These are phyloP conservation scores for Amiota communis DNA, from an alignment of 2,888 invertebrate species.

Conservation along the genomic window DNA sequence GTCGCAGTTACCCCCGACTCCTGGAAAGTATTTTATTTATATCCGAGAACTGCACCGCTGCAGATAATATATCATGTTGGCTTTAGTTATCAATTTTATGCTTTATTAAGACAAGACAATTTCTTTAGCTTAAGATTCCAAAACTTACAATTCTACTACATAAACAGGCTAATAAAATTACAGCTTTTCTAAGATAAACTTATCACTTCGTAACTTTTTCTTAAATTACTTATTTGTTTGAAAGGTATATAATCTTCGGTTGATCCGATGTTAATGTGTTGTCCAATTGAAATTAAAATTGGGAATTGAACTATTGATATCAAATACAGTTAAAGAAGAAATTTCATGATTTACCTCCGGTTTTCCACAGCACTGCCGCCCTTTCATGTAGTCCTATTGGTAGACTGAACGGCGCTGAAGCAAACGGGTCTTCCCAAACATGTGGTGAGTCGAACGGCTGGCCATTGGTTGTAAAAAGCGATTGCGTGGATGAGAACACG, in stretches of 20 bases:
- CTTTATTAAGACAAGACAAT: too few relatives aligned
- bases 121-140: too few relatives aligned
- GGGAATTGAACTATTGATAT: constrained; percentile 23
- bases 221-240: constrained; percentile 20
- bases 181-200: too few relatives aligned
- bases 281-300: constrained; percentile 21
- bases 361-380: constrained; percentile 72
- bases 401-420: constrained; percentile 86
- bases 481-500: constrained; percentile 41
- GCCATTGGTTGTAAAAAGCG: constrained; percentile 38
- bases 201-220: constrained; percentile 33
- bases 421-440: constrained; percentile 82
- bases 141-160: too few relatives aligned
- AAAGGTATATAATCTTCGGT: not conserved
- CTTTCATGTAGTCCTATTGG: constrained; percentile 75
- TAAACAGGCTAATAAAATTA: too few relatives aligned
- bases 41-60: too few relatives aligned
- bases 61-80: too few relatives aligned
- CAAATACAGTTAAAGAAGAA: constrained; percentile 42
- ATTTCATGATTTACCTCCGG: constrained; percentile 74
- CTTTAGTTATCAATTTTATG: too few relatives aligned
- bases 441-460: constrained; percentile 59
- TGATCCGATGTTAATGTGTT: not conserved
- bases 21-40: too few relatives aligned
- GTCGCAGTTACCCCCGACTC: too few relatives aligned